phyloP scores from a whole-genome alignment of 2,888 invertebrate species.

The Sclerodermus sp. region DNA sequence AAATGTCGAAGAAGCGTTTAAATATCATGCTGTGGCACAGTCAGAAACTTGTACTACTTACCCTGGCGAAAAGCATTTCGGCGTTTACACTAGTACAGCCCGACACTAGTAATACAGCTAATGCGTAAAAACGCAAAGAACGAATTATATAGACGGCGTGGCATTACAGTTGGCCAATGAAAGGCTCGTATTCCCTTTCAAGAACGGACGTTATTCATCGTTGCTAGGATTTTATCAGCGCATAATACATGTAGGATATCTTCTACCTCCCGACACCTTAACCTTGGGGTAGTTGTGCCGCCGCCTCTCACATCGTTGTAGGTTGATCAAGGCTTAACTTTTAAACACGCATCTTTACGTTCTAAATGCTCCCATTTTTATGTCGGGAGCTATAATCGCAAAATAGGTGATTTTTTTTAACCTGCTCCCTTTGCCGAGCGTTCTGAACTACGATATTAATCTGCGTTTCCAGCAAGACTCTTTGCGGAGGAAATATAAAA shows the following conservation, averaged over 20 bases:
- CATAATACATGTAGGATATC: slow-evolving; percentile 23
- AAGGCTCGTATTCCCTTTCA: slow-evolving; percentile 35
- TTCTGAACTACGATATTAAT: too few species aligned
- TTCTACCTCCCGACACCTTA: slow-evolving; percentile 35
- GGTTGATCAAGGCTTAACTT: slow-evolving; percentile 15
- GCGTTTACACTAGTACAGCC: slow-evolving; percentile 19
- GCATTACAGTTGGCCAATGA: slow-evolving; percentile 38
- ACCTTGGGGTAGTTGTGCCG: slow-evolving; percentile 38
- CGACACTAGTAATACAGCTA: slow-evolving; percentile 25
- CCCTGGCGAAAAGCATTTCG: slow-evolving; percentile 37
- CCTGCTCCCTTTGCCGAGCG: too few species aligned
- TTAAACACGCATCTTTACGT: too few species aligned
- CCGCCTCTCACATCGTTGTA: slow-evolving; percentile 35
- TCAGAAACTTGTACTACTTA: too few species aligned
- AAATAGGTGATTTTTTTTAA: too few species aligned
- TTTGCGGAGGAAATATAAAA: not conserved
- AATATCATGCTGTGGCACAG: too few species aligned
- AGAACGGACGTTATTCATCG: slow-evolving; percentile 24
- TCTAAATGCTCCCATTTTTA: too few species aligned
- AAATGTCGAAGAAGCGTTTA: too few species aligned
- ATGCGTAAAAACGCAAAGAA: slow-evolving; percentile 32
- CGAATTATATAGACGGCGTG: slow-evolving; percentile 44
- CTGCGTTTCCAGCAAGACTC: too few species aligned
- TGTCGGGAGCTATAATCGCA: too few species aligned
- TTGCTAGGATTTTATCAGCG: slow-evolving; percentile 30